Evolutionary conservation across 2,113 vertebrate species (phyloP).

Genomic region (Sceloporus tristichus): DNA sequence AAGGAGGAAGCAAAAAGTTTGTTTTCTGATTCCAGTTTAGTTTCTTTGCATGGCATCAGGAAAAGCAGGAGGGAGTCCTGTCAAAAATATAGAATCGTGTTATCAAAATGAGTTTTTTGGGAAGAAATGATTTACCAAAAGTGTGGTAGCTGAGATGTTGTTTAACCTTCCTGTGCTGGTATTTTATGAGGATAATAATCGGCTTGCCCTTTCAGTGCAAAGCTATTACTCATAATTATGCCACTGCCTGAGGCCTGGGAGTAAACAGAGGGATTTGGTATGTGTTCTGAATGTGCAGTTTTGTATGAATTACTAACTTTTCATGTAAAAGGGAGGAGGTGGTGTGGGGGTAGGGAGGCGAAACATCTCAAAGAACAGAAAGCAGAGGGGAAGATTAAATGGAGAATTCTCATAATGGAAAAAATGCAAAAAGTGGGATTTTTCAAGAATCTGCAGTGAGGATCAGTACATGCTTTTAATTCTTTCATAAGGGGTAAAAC

Average conservation of each 20-base stretch:
- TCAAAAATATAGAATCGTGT: not conserved
- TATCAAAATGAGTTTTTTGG: constrained; percentile 24
- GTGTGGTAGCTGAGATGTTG: constrained; percentile 26
- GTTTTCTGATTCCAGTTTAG: not conserved
- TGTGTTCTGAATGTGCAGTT: constrained; percentile 30
- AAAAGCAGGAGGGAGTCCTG: not conserved
- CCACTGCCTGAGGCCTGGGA: not conserved
- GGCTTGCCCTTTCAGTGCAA: constrained; percentile 29
- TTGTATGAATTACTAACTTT: constrained; percentile 9
- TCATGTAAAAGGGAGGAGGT: not conserved
- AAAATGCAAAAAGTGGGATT: not conserved
- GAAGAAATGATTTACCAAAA: constrained; percentile 22
- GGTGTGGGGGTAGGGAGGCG: not conserved
- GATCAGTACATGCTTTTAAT: not conserved
- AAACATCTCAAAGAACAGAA: not conserved
- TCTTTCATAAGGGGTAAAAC: too few relatives aligned
- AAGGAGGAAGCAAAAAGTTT: not conserved
- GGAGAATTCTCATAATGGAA: not conserved
- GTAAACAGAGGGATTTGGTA: constrained; percentile 38
- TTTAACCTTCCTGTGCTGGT: constrained; percentile 39
- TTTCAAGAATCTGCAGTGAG: not conserved
- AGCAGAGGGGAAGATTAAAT: not conserved
- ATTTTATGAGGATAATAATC: constrained; percentile 31
- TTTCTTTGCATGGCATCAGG: not conserved
- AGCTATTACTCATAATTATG: constrained; percentile 9